These are phyloP conservation scores for Microtus pennsylvanicus DNA, from an alignment of 2,113 vertebrate genomes.

Conservation along the genomic window DNA sequence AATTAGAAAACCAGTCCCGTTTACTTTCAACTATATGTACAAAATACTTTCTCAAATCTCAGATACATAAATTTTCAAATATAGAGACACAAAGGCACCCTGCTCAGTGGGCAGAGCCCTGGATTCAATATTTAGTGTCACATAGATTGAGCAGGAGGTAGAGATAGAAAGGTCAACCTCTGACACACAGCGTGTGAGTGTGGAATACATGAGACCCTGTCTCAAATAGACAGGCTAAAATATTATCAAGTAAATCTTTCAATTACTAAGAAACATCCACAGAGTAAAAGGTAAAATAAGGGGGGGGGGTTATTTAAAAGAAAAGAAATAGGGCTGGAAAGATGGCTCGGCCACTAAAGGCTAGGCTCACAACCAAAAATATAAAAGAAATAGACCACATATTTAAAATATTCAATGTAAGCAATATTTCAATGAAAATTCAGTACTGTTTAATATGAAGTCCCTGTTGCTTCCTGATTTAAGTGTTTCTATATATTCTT, in stretches of 20 bases:
- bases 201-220: background rate
- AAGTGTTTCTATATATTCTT: too few species aligned
- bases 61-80: constrained; percentile 7
- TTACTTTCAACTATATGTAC: constrained; percentile 6
- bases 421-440: too few species aligned
- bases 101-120: background rate
- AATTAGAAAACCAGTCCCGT: background rate
- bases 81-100: background rate
- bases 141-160: background rate
- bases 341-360: too few species aligned
- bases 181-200: background rate
- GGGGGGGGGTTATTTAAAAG: background rate
- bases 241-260: background rate
- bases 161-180: background rate
- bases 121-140: background rate
- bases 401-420: too few species aligned
- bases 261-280: background rate
- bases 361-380: too few species aligned
- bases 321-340: background rate
- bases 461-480: too few species aligned
- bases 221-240: background rate
- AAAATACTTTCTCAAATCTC: background rate
- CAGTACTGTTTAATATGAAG: too few species aligned
- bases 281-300: background rate
- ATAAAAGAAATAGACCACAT: background rate